Base-by-base conservation (phyloP, 2,888 invertebrate genomes). In the Synanthedon tipuliformis region DNA sequence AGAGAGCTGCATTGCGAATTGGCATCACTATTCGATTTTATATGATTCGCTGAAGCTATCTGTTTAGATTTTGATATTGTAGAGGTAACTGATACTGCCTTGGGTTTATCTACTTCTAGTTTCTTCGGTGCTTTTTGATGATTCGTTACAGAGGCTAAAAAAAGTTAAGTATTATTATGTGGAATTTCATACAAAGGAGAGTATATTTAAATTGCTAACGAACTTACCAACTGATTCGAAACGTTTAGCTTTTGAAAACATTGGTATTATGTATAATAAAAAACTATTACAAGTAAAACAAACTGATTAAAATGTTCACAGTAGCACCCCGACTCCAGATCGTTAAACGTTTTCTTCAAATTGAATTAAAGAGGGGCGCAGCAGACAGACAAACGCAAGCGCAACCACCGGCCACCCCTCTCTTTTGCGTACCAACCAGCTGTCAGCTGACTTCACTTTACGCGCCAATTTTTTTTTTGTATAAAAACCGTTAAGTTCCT, bases 211-310 rank as follows among this genome's bases (percentile, higher is more conserved):
- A 45, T 7, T 45, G n/a, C 15, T 3, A 45, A 7, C 3, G 8
- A 45, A 74, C 82, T 82, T 71, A 85, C 85, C 78, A 41, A 69
- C 56, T 53, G 69, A 64, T 64, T 85, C 84, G 66, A 87, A 87
- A 55, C 86, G 73, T 61, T 86, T 86, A 13, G 86, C 84, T 69
- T 87, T 87, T 10, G 86, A 83, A 63, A 87, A 87, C 86, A 87
- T 86, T 15, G 8, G 55, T 53, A 74, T 45, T 23, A 50, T 4
- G 41, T 18, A 11, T 18, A 16, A 8, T 16, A 50, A 23, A 23
- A 34, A 34, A 34, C 34, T 34, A 45, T 13, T 49, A 50, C n/a
- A 45, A 23, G n/a, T 15, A 50, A 51, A 51, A 50, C 50, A 53
- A 34, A 50, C 23, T 27, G 40, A 7, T 10, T 34, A 23, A 50